phyloP scores from a whole-genome alignment of 2,888 invertebrate genomes.

The Abrostola tripartita region DNA sequence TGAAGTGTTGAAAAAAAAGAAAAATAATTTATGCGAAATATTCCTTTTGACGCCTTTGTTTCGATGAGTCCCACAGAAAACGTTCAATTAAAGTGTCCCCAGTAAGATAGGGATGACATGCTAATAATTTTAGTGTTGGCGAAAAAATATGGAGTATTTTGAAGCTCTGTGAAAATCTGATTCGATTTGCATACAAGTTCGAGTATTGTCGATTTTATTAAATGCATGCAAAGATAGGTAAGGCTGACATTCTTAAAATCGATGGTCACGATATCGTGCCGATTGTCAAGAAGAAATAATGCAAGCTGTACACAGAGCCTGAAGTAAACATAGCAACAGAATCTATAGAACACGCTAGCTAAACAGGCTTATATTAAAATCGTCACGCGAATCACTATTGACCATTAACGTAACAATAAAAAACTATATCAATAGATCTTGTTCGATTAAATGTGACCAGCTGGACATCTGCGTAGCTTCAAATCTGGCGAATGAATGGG shows the following conservation, averaged over 20 bases:
- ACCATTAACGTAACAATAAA: constrained; percentile 65
- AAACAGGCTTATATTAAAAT: constrained; percentile 42
- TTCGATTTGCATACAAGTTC: constrained; percentile 28
- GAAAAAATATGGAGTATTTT: constrained; percentile 8
- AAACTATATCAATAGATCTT: constrained; percentile 75
- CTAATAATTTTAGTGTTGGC: constrained; percentile 48
- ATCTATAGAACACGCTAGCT: constrained; percentile 21
- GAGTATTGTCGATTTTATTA: constrained; percentile 14
- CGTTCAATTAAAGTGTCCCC: constrained; percentile 79
- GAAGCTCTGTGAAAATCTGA: constrained; percentile 7
- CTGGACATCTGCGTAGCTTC: constrained; percentile 74
- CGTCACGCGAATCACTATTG: constrained; percentile 50
- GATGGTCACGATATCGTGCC: constrained; percentile 29
- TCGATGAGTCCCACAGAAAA: constrained; percentile 67
- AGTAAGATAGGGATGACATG: constrained; percentile 46
- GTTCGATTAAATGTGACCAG: constrained; percentile 71
- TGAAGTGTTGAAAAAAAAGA: constrained; percentile 82
- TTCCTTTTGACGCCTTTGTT: constrained; percentile 85
- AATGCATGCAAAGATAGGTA: constrained; percentile 27
- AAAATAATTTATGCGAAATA: constrained; percentile 86
- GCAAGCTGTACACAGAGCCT: constrained; percentile 23
- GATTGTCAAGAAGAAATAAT: constrained; percentile 16
- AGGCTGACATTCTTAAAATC: constrained; percentile 34
- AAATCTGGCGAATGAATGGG: constrained; percentile 65
- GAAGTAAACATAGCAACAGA: constrained; percentile 39